phyloP scores from a whole-genome alignment of 1,140 invertebrate genomes.

The Stegodyphus mimosarum region DNA sequence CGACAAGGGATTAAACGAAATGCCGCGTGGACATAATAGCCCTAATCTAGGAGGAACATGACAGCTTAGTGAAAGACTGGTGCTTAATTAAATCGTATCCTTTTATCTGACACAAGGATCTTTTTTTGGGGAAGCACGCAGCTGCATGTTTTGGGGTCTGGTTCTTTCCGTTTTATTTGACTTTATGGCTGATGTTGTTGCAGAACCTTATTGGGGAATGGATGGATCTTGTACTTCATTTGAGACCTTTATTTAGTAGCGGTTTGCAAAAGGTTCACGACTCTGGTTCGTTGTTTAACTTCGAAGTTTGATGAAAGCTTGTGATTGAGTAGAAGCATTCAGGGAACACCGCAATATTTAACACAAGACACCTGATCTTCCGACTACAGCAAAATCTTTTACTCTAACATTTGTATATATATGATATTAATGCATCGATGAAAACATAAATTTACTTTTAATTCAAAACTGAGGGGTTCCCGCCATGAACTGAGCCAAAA shows the following conservation, averaged over 20 bases:
- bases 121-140: neutral
- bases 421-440: too few relatives aligned
- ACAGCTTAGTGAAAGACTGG: conserved; percentile 49
- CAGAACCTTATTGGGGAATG: conserved; percentile 4
- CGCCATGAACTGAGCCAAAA: too few relatives aligned
- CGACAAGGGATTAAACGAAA: conserved; percentile 34
- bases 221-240: neutral
- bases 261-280: neutral
- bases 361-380: too few relatives aligned
- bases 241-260: neutral
- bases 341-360: too few relatives aligned
- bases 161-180: conserved; percentile 25
- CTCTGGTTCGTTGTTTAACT: neutral
- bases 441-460: too few relatives aligned
- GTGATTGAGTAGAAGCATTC: too few relatives aligned
- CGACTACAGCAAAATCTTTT: too few relatives aligned
- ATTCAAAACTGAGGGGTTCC: too few relatives aligned
- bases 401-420: too few relatives aligned
- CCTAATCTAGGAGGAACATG: conserved; percentile 41
- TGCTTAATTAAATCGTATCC: conserved; percentile 55
- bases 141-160: neutral
- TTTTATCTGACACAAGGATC: conserved; percentile 32
- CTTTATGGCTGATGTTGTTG: conserved; percentile 9
- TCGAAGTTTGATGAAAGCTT: too few relatives aligned
- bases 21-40: conserved; percentile 40